Conservation (phyloP, 2,113 vertebrate species). For the Xenus cinereus region DNA sequence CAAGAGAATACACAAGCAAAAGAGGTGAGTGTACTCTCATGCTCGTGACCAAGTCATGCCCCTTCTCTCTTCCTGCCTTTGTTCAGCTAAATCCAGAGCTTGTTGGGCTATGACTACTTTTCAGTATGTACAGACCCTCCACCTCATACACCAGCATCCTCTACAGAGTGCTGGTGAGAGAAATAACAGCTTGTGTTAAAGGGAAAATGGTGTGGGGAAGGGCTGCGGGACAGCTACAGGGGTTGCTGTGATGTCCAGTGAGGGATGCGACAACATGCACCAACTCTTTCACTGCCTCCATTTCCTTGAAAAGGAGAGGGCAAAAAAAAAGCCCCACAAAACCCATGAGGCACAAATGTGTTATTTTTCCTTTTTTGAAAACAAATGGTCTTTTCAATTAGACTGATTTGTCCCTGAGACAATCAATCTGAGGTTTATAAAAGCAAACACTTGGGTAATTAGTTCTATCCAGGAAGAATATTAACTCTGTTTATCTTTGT, state of each 20-base stretch:
- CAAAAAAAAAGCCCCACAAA: neutral
- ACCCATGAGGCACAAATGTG: neutral
- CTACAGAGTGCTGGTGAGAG: neutral
- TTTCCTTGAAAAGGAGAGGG: neutral
- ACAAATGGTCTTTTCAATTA: slow-evolving; percentile 78
- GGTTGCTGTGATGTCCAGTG: neutral
- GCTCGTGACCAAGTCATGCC: neutral
- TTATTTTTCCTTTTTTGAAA: slow-evolving; percentile 48
- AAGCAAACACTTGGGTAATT: slow-evolving; percentile 81
- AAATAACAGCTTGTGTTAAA: neutral
- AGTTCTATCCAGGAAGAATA: slow-evolving; percentile 79
- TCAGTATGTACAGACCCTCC: neutral
- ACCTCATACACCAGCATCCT: neutral
- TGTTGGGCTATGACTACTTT: neutral
- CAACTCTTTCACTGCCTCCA: neutral
- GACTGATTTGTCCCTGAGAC: slow-evolving; percentile 69
- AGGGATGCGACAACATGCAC: neutral
- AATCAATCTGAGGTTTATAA: slow-evolving; percentile 75
- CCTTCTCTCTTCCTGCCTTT: neutral
- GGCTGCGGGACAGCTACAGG: neutral
- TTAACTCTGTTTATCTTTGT: slow-evolving; percentile 80
- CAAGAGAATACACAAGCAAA: neutral
- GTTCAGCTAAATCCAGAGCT: neutral
- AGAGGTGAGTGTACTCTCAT: neutral
- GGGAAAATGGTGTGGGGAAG: neutral